Evolutionary conservation across 2,888 invertebrate species (phyloP).

Genomic region (Melolontha melolontha): DNA sequence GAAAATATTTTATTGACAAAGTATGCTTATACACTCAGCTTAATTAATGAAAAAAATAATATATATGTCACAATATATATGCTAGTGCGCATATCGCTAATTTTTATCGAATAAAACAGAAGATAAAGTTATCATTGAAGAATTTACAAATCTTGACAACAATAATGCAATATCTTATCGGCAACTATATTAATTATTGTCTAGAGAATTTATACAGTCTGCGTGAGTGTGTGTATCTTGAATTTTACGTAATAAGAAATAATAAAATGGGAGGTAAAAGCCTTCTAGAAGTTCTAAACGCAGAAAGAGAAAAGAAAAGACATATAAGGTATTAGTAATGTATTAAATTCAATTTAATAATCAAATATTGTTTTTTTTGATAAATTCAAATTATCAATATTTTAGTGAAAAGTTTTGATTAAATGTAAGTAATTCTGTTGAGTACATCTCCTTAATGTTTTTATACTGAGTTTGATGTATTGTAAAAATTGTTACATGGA

Average conservation of each 20-base stretch:
- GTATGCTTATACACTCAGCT: not conserved
- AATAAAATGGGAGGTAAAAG: slow-evolving; percentile 36
- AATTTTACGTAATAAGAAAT: slow-evolving; percentile 2
- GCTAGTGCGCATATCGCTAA: not conserved
- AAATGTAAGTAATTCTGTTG: too few species aligned
- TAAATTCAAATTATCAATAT: too few species aligned
- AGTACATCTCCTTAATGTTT: too few species aligned
- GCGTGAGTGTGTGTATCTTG: slow-evolving; percentile 8
- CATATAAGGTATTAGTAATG: slow-evolving; percentile 22
- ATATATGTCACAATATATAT: not conserved
- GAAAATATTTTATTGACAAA: not conserved
- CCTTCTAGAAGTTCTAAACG: slow-evolving; percentile 36
- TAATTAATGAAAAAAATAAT: slow-evolving; percentile 5
- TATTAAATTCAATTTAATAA: not conserved
- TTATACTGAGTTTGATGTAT: too few species aligned
- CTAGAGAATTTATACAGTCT: not conserved
- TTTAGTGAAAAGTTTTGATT: too few species aligned
- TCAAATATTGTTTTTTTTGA: too few species aligned
- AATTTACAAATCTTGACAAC: slow-evolving; percentile 16
- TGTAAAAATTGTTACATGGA: too few species aligned
- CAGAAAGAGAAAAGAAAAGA: slow-evolving; percentile 33
- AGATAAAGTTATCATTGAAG: slow-evolving; percentile 24
- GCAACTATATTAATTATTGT: slow-evolving; percentile 16
- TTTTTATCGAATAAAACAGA: slow-evolving; percentile 23
- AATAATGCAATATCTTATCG: slow-evolving; percentile 35